phyloP scores from a whole-genome alignment of 1,140 invertebrate species.

The Teleogryllus occipitalis region DNA sequence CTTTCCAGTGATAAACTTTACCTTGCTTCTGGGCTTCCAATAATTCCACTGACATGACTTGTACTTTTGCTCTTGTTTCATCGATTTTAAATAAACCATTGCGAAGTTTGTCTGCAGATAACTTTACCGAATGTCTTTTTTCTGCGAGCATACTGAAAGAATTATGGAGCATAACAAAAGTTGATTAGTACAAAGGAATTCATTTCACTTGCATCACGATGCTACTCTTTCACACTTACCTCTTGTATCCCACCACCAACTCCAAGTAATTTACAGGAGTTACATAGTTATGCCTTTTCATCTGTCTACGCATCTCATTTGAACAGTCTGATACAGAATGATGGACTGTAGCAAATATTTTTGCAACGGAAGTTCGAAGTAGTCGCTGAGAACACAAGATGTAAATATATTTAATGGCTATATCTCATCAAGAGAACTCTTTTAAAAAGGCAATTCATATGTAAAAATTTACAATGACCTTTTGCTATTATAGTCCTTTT shows the following conservation, averaged over 20 bases:
- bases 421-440: too few species aligned
- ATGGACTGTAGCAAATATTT: slow-evolving; percentile 69
- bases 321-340: slow-evolving; percentile 62
- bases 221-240: slow-evolving; percentile 39
- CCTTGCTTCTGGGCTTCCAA: slow-evolving; percentile 54
- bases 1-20: background rate
- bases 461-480: too few species aligned
- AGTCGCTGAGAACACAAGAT: slow-evolving; percentile 41
- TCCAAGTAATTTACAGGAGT: slow-evolving; percentile 79
- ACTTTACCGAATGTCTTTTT: slow-evolving; percentile 60
- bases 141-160: slow-evolving; percentile 54
- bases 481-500: too few species aligned
- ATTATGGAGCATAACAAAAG: slow-evolving; percentile 15
- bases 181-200: too few species aligned
- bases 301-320: slow-evolving; percentile 58
- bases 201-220: too few species aligned
- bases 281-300: slow-evolving; percentile 75
- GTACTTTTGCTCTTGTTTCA: slow-evolving; percentile 59
- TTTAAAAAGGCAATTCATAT: too few species aligned
- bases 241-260: slow-evolving; percentile 70
- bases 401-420: too few species aligned
- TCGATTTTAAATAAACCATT: slow-evolving; percentile 72
- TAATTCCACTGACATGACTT: slow-evolving; percentile 68
- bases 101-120: slow-evolving; percentile 60
- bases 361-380: slow-evolving; percentile 51